Evolutionary conservation across 2,113 vertebrate species (phyloP), one percentile per base, ranked within the genome.

Genomic region (Nymphicus hollandicus): DNA sequence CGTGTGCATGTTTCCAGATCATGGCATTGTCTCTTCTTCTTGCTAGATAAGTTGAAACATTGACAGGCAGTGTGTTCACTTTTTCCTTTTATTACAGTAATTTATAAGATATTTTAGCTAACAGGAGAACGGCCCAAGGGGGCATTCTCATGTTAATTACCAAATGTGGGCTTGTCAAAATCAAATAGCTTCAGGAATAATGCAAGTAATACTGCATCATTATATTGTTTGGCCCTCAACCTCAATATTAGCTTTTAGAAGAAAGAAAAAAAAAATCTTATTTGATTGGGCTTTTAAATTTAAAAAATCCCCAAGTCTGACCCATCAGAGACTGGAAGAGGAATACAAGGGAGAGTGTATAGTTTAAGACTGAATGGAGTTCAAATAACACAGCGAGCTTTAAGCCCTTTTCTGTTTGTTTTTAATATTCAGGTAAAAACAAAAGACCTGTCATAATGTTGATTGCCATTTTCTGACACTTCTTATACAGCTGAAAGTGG

Each of bases 91-190:
- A 98, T 98, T 98, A 97, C 97, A 97, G 98, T 98, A 98, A 98
- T 98, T 98, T 98, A 98, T 98, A 98, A 98, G 98, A 98, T 98
- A 98, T 98, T 98, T 98, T 98, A 98, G 98, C 98, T 98, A 98
- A 98, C 98, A 97, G 98, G 97, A 98, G 98, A 97, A 97, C 4
- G 83, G 97, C 98, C 98, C 98, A 98, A 98, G 98, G 98, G 98
- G 98, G 97, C 97, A 98, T 98, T 98, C 97, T 98, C 97, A 97
- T 98, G 98, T 98, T 98, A 98, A 98, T 98, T 98, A 98, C 98
- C 98, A 98, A 98, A 98, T 98, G 97, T 98, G 97, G 98, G 98
- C 98, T 98, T 98, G 98, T 98, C 98, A 98, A 98, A 98, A 98
- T 98, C 98, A 98, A 98, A 98, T 98, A 98, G 98, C 98, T 98